These are phyloP conservation scores for Montipora sp. DNA, from an alignment of 64 coral and sea anemone genomes.

Conservation along the genomic window DNA sequence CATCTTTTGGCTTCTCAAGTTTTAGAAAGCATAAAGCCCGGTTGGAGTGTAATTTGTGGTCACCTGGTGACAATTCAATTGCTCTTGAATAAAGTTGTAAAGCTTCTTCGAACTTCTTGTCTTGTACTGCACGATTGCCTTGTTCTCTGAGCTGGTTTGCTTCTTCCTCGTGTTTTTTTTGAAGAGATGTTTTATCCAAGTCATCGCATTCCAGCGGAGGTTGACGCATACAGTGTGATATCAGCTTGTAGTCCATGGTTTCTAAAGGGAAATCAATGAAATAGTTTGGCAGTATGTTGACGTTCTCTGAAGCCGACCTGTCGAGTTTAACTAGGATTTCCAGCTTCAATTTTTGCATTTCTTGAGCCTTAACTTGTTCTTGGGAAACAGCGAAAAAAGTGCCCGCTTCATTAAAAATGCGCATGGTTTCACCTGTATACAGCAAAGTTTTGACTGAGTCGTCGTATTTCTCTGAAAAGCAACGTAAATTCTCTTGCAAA, in stretches of 20 bases:
- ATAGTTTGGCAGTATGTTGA: background rate
- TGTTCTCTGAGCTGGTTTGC: constrained; percentile 59
- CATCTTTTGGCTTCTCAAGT: constrained; percentile 30
- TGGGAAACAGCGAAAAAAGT: constrained; percentile 71
- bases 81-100: constrained; percentile 43
- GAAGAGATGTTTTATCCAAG: background rate
- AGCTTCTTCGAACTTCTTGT: constrained; percentile 47
- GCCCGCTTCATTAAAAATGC: constrained; percentile 74
- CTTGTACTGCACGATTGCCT: constrained; percentile 72
- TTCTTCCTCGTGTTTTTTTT: background rate
- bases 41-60: constrained; percentile 65
- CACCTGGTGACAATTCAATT: constrained; percentile 22
- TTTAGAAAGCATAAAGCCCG: constrained; percentile 75
- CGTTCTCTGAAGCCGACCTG: background rate
- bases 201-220: background rate
- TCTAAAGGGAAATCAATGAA: constrained; percentile 73
- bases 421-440: constrained; percentile 61
- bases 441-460: constrained; percentile 6
- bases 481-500: constrained; percentile 53
- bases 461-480: background rate
- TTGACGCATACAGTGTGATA: constrained; percentile 74
- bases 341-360: constrained; percentile 67
- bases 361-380: constrained; percentile 72
- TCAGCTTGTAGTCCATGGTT: constrained; percentile 69
- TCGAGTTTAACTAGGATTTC: constrained; percentile 32